Conservation (phyloP, 2,797 vertebrate species). For the Tamandua tetradactyla region DNA sequence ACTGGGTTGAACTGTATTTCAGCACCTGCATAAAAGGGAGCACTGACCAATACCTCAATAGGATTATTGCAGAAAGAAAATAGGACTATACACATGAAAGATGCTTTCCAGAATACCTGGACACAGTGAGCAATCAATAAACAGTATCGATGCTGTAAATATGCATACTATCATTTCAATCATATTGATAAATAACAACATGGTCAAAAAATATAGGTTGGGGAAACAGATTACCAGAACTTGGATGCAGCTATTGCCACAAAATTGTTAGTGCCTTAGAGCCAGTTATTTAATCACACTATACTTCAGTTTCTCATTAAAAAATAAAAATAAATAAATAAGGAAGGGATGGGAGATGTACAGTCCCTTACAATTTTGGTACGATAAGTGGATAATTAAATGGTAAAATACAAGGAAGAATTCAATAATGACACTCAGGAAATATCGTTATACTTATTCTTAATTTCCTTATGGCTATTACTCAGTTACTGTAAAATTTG, state of each 20-base stretch:
- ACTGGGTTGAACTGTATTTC: neutral
- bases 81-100: neutral
- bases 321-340: neutral
- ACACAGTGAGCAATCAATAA: neutral
- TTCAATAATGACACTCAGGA: neutral
- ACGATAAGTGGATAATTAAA: neutral
- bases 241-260: neutral
- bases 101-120: neutral
- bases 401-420: neutral
- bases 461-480: neutral
- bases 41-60: neutral
- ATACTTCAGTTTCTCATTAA: slow-evolving; percentile 1
- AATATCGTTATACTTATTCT: neutral
- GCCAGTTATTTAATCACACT: neutral
- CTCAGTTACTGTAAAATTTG: neutral
- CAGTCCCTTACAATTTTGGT: neutral
- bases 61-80: neutral
- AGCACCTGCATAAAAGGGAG: neutral
- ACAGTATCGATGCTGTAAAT: neutral
- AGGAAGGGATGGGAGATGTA: neutral
- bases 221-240: neutral
- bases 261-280: neutral
- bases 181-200: neutral
- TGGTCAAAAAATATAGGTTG: neutral
- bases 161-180: neutral